phyloP scores from a whole-genome alignment of 2,888 invertebrate genomes.

The Buathra laborator region DNA sequence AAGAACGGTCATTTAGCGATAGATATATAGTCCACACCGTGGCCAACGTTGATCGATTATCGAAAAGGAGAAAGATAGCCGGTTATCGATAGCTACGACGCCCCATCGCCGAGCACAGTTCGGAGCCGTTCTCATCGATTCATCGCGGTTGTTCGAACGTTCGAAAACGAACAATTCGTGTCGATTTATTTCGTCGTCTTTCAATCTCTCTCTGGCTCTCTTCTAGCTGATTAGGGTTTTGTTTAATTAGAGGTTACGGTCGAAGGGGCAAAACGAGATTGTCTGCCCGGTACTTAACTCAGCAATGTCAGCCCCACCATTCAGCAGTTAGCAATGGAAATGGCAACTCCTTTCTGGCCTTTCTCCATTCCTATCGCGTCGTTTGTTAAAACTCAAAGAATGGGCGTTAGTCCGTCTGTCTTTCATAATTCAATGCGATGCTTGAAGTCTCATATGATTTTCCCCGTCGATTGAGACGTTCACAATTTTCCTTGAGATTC shows the following conservation, averaged over 20 bases:
- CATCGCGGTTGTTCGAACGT: conserved; percentile 34
- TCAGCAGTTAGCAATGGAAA: conserved; percentile 29
- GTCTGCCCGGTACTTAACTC: too few relatives aligned
- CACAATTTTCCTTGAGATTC: not conserved
- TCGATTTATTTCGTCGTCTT: conserved; percentile 48
- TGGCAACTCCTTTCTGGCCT: not conserved
- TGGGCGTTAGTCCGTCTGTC: not conserved
- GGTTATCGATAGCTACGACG: conserved; percentile 13
- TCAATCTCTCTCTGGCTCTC: conserved; percentile 26
- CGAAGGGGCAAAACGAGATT: not conserved
- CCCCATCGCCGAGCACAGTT: conserved; percentile 58
- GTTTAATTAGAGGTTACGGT: conserved; percentile 70
- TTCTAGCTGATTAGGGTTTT: conserved; percentile 67
- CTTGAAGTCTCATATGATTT: conserved; percentile 1
- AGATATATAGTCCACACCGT: conserved; percentile 35
- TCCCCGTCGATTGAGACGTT: not conserved
- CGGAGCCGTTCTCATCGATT: conserved; percentile 40
- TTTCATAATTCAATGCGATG: not conserved
- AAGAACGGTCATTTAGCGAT: conserved; percentile 54
- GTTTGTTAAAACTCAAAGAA: not conserved
- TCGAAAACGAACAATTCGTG: not conserved
- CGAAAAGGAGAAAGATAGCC: conserved; percentile 63
- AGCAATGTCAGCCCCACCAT: not conserved
- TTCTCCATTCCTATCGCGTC: conserved; percentile 12
- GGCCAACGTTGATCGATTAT: conserved; percentile 55